Percentiles rank a stretch among this genome's conserved stretches.
These are phyloP conservation scores for Aphis gossypii DNA, from an alignment of 1,140 invertebrate genomes.

Conservation along the genomic window DNA sequence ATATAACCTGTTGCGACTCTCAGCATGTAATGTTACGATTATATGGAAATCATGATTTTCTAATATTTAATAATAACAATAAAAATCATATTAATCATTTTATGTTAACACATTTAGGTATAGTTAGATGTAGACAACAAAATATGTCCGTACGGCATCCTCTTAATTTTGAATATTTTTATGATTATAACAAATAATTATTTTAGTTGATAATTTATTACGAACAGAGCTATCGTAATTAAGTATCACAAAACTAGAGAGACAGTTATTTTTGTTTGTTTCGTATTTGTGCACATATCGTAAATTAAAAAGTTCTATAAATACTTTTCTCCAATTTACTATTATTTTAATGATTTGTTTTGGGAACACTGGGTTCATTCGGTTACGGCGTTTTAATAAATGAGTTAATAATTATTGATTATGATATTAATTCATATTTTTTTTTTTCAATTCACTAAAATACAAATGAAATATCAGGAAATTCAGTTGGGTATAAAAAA, in stretches of 20 bases:
- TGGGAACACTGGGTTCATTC: neutral
- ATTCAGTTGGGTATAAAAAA: neutral
- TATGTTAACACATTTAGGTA: no score
- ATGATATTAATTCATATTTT: neutral
- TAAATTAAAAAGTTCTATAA: neutral
- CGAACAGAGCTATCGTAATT: neutral
- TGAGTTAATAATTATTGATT: conserved; percentile 19
- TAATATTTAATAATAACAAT: no score
- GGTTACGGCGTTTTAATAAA: neutral
- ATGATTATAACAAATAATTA: no score
- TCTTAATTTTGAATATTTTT: no score
- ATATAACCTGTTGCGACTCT: no score
- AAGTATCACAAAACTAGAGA: neutral
- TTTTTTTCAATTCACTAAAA: neutral
- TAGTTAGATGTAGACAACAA: no score
- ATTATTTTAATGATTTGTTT: neutral
- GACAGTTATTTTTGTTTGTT: neutral
- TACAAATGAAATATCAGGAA: neutral
- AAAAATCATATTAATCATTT: no score
- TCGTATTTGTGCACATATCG: neutral
- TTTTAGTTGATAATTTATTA: no score
- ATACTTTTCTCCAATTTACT: neutral
- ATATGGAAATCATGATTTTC: no score
- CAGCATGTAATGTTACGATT: no score
- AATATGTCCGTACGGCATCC: no score